Base-by-base conservation (phyloP, 2,113 vertebrate genomes). In the Candoia aspera region DNA sequence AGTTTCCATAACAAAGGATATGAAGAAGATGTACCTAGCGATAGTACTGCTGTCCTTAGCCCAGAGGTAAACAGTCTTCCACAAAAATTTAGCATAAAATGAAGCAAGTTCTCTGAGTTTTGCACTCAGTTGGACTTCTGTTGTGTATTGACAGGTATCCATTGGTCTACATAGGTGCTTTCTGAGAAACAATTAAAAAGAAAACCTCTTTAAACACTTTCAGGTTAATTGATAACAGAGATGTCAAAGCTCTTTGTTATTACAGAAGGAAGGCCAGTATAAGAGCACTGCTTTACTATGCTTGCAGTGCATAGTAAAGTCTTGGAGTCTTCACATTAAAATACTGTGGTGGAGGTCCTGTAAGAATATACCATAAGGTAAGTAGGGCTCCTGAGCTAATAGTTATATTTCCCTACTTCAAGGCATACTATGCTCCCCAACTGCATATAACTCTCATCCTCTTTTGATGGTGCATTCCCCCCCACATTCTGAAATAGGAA, bases 1-100 rank as follows among this genome's bases (percentile, higher is more conserved):
- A 98, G 99, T 95, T 99, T 98, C 94, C 98, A 98, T 93, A 98
- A 99, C 96, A 99, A 99, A 97, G 99, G 98, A 92, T 99, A 98
- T 0, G 99, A 99, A 96, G 99, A 99, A 95, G 99, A 99, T 23
- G 98, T 98, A 11, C 99, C 99, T 0, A 99, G 99, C 29, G 99
- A 99, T 95, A 99, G 99, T 94, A 99, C 99, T 0, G 99, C 99
- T 0, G 98, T 99, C 87, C 98, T 99, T 93, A 99, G 99, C 95
- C 98, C 99, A 0, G 99, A 99, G 98, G 99, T 99, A 97, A 98
- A 93, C 1, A 5, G 58, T 85, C 42, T 33, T 68, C n/a, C 24
- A 37, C 55, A 62, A 88, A 90, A 59, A 17, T 59, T 46, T 87
- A 57, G 90, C 87, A 54, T 0, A 0, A 90, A 15, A 5, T 58